Evolutionary conservation across 2,888 invertebrate species (phyloP).

Genomic region (Smittia sp.): DNA sequence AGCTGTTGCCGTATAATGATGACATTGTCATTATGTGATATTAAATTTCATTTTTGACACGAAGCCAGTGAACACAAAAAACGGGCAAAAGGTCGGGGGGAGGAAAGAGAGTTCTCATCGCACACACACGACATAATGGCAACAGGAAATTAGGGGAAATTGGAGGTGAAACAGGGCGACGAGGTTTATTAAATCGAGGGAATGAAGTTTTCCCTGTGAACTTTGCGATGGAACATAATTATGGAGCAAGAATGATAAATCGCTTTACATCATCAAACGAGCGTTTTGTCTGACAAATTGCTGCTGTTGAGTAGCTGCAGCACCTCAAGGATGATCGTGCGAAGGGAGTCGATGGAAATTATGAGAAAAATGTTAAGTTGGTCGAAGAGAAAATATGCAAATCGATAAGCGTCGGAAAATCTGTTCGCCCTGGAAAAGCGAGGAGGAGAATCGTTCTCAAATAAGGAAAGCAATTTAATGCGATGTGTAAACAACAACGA

Average conservation of each 20-base stretch:
- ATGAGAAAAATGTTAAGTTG: not conserved
- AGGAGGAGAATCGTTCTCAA: not conserved
- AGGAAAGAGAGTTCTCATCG: conserved; percentile 34
- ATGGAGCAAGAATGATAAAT: conserved; percentile 36
- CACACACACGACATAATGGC: not conserved
- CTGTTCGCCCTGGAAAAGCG: not conserved
- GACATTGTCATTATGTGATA: conserved; percentile 18
- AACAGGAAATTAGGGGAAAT: conserved; percentile 41
- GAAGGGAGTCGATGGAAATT: conserved; percentile 30
- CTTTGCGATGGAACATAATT: conserved; percentile 30
- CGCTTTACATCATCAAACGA: conserved; percentile 25
- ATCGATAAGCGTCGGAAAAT: conserved; percentile 23
- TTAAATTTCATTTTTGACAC: conserved; percentile 30
- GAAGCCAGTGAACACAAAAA: conserved; percentile 4
- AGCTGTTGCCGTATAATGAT: not conserved
- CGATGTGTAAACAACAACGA: conserved; percentile 35
- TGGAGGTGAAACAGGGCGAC: conserved; percentile 24
- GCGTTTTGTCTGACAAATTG: conserved; percentile 28
- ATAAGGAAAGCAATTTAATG: conserved; percentile 25
- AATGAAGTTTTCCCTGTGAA: conserved; percentile 4
- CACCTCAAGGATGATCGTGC: not conserved
- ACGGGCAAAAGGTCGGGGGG: not conserved
- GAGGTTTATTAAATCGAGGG: conserved; percentile 37
- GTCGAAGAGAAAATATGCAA: conserved; percentile 11
- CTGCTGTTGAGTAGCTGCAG: not conserved